phyloP scores from a whole-genome alignment of 2,888 invertebrate genomes.

The Cataglyphis rosenhaueri region DNA sequence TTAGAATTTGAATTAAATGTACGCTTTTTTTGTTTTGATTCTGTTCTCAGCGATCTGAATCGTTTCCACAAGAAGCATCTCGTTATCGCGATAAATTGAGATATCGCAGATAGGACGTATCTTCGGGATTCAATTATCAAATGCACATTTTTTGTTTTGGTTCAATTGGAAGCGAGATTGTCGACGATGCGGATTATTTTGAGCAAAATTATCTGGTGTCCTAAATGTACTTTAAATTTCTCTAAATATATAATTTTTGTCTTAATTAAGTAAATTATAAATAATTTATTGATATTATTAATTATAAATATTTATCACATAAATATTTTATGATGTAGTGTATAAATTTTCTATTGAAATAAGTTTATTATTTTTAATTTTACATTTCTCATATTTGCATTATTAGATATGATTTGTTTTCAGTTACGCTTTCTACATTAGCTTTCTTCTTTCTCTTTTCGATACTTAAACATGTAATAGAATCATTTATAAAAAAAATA shows the following conservation, averaged over 20 bases:
- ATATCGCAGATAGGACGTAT: background rate
- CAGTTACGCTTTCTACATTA: constrained; percentile 24
- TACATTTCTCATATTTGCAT: background rate
- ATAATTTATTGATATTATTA: background rate
- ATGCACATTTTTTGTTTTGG: constrained; percentile 35
- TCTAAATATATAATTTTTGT: background rate
- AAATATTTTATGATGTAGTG: background rate
- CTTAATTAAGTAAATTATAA: background rate
- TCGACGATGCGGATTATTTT: constrained; percentile 25
- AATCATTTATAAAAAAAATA: no score
- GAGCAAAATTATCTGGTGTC: background rate
- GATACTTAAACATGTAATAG: background rate
- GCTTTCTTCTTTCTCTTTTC: background rate
- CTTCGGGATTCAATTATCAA: background rate
- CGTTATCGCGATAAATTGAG: constrained; percentile 15
- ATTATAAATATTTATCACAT: background rate
- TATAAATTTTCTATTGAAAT: background rate
- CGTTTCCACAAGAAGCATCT: constrained; percentile 11
- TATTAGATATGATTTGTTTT: constrained; percentile 1
- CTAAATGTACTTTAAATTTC: background rate
- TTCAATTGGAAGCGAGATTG: constrained; percentile 9
- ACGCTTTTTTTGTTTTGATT: constrained; percentile 25
- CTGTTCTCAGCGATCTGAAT: constrained; percentile 30
- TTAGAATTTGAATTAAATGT: background rate
- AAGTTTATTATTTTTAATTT: background rate